Conservation (phyloP, 2,888 invertebrate genomes). For the Linnaemya vulpina region DNA sequence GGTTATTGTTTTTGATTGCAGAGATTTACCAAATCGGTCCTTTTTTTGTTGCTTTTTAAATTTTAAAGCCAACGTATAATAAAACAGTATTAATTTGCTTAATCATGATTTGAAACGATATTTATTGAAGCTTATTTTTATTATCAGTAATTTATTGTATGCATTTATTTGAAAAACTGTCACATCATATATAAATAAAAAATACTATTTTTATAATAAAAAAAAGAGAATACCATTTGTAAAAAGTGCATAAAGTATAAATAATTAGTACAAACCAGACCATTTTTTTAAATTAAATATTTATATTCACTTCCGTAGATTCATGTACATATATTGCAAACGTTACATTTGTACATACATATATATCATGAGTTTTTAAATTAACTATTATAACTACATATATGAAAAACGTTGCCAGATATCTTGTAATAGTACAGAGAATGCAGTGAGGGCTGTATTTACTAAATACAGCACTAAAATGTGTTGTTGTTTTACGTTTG, state of each 20-base stretch:
- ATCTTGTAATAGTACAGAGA: not conserved
- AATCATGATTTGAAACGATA: conserved; percentile 20
- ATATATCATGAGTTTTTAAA: conserved; percentile 61
- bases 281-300: not conserved
- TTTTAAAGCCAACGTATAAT: not conserved
- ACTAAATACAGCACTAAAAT: not conserved
- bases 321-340: conserved; percentile 58
- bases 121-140: conserved; percentile 54
- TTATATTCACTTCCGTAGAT: conserved; percentile 29
- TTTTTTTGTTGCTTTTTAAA: too few relatives aligned
- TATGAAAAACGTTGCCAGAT: not conserved
- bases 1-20: too few relatives aligned
- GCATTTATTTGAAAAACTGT: conserved; percentile 30
- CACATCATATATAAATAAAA: conserved; percentile 36
- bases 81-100: conserved; percentile 2
- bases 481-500: too few relatives aligned
- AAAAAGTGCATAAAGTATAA: conserved; percentile 9
- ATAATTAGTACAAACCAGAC: conserved; percentile 46
- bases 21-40: too few relatives aligned
- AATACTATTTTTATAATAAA: conserved; percentile 33
- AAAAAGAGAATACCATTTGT: conserved; percentile 18
- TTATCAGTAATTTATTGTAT: conserved; percentile 53
- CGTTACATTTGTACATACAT: conserved; percentile 12
- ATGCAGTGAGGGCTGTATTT: too few relatives aligned
- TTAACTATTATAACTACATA: conserved; percentile 58